These are phyloP conservation scores for Ophthalmotilapia sp. DNA, from an alignment of 2,113 vertebrate genomes.

Conservation along the genomic window DNA sequence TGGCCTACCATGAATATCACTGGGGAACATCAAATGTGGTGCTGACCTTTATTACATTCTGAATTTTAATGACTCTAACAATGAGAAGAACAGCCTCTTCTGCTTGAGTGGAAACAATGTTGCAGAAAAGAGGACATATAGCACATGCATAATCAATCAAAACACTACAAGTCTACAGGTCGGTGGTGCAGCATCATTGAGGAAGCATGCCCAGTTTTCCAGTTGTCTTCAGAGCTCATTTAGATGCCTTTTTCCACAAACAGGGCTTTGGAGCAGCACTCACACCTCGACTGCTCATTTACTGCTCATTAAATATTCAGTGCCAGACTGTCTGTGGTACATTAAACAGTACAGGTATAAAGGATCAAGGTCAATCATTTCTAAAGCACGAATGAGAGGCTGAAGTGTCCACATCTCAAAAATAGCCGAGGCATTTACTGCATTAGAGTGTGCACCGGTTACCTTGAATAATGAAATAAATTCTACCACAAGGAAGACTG, in stretches of 20 bases:
- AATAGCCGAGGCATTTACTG: not conserved
- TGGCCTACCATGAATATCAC: not conserved
- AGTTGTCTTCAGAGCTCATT: not conserved
- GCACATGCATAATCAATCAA: not conserved
- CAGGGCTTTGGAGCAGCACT: not conserved
- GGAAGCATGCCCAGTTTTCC: not conserved
- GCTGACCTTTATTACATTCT: constrained; percentile 7
- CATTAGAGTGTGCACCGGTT: not conserved
- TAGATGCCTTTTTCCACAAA: not conserved
- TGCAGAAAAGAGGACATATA: not conserved
- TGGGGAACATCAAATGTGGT: not conserved
- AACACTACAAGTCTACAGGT: not conserved
- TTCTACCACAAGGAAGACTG: not conserved
- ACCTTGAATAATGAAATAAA: not conserved
- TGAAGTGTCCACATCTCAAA: not conserved
- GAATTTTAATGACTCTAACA: not conserved
- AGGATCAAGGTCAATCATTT: not conserved
- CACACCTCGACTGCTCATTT: not conserved
- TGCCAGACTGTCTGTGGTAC: not conserved
- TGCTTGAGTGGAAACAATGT: not conserved
- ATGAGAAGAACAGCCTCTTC: constrained; percentile 1
- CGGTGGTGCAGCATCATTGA: not conserved
- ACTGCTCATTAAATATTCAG: constrained; percentile 16
- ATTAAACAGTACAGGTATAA: constrained; percentile 2
- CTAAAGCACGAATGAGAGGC: not conserved